A percentile compares a stretch with the other conserved stretches of the same genome.
These are phyloP conservation scores for Antheraea assamensis DNA, from an alignment of 2,888 invertebrate species.

Conservation along the genomic window DNA sequence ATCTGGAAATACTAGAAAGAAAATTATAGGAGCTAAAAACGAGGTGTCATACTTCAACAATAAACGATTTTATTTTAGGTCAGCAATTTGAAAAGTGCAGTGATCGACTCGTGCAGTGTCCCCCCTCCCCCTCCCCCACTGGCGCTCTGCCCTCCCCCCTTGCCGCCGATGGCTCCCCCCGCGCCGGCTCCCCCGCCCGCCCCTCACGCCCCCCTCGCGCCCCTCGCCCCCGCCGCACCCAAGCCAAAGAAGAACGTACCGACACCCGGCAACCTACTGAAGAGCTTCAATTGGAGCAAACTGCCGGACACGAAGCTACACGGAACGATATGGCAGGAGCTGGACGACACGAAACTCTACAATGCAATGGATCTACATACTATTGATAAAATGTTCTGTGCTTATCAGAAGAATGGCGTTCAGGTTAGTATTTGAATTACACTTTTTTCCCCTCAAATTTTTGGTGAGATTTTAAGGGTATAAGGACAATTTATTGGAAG, in stretches of 20 bases:
- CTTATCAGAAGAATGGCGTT: constrained; percentile 96
- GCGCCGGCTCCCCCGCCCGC: constrained; percentile 83
- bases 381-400: constrained; percentile 96
- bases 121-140: constrained; percentile 58
- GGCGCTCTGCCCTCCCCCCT: constrained; percentile 82
- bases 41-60: not conserved
- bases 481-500: too few species aligned
- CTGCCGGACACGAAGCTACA: constrained; percentile 94
- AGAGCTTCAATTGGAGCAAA: constrained; percentile 99
- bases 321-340: constrained; percentile 97
- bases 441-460: too few species aligned
- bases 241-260: constrained; percentile 93
- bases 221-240: constrained; percentile 81
- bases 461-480: too few species aligned
- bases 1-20: too few species aligned
- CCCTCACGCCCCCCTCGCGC: constrained; percentile 79
- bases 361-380: constrained; percentile 94
- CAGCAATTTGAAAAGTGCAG: constrained; percentile 75
- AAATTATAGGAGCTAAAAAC: not conserved
- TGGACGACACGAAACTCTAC: constrained; percentile 96
- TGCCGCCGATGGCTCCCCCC: constrained; percentile 81
- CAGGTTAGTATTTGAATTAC: constrained; percentile 71
- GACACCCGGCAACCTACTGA: constrained; percentile 94
- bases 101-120: constrained; percentile 62
- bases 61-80: constrained; percentile 47